Evolutionary conservation across 1,140 invertebrate species (phyloP).

Genomic region (Phenacoccus solenopsis): DNA sequence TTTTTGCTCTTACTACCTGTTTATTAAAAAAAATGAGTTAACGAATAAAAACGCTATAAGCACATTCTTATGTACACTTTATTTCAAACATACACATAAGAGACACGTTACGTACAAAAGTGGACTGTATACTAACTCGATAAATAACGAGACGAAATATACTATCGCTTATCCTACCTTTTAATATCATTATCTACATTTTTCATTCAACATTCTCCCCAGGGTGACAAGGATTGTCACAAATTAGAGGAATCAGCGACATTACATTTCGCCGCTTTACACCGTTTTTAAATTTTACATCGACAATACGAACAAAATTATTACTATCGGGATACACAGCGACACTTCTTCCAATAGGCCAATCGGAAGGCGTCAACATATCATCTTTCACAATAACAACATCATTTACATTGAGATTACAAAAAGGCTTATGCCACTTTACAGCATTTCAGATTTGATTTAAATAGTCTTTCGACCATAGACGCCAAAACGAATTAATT

Average conservation of each 20-base stretch:
- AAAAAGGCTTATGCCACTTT: slow-evolving; percentile 26
- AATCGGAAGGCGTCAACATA: slow-evolving; percentile 19
- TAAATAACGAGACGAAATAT: too few species aligned
- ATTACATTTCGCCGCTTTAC: neutral
- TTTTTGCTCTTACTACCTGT: too few species aligned
- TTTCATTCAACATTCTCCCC: too few species aligned
- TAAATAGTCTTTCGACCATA: slow-evolving; percentile 29
- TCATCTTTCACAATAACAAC: slow-evolving; percentile 26
- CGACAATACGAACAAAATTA: slow-evolving; percentile 23
- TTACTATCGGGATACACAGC: slow-evolving; percentile 26
- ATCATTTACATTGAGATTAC: slow-evolving; percentile 21
- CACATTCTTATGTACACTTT: too few species aligned
- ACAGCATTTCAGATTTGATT: slow-evolving; percentile 26
- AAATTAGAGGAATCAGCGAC: neutral
- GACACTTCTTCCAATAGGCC: slow-evolving; percentile 27
- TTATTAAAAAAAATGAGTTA: too few species aligned
- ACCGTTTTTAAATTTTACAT: neutral
- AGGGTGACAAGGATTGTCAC: too few species aligned
- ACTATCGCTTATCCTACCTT: too few species aligned
- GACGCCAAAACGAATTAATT: slow-evolving; percentile 26
- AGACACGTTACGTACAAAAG: too few species aligned
- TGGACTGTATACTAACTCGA: too few species aligned
- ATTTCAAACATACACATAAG: too few species aligned
- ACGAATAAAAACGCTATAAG: too few species aligned
- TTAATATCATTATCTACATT: too few species aligned